A percentile compares a stretch with the other conserved stretches of the same genome.
Conservation (phyloP, 2,113 vertebrate genomes). For the Aegotheles bennettii region DNA sequence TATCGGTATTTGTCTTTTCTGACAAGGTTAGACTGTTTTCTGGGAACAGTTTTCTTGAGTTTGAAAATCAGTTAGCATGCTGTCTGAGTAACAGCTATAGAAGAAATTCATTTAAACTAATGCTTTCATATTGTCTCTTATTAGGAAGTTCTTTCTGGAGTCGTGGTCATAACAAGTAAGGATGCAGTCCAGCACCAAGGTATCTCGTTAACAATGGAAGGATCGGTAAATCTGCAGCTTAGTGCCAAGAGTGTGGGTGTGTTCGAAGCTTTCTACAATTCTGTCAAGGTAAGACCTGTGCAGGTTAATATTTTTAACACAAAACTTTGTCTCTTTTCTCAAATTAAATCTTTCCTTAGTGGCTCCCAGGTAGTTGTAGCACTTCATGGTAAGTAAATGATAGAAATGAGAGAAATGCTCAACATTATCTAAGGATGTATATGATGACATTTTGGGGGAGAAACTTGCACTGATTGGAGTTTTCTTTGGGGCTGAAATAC, state of each 20-base stretch:
- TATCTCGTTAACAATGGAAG: conserved; percentile 90
- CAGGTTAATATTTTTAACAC: background rate
- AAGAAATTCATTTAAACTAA: background rate
- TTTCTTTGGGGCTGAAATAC: background rate
- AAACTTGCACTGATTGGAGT: background rate
- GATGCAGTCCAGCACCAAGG: conserved; percentile 92
- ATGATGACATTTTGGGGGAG: background rate
- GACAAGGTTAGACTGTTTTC: background rate
- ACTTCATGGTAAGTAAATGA: background rate
- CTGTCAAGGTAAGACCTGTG: conserved; percentile 85
- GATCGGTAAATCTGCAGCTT: conserved; percentile 91
- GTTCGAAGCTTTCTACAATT: conserved; percentile 98
- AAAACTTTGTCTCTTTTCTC: background rate
- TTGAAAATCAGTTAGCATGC: background rate
- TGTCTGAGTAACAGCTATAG: background rate
- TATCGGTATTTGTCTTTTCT: background rate
- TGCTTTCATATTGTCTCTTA: background rate
- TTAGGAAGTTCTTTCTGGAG: conserved; percentile 87
- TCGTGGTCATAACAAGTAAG: conserved; percentile 86
- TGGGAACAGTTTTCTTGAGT: background rate
- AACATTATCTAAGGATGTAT: background rate
- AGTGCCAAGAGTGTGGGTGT: conserved; percentile 97
- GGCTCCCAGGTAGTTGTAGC: background rate
- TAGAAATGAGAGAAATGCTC: background rate
- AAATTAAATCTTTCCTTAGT: background rate